Percentiles rank a stretch among this genome's conserved stretches.
These are phyloP conservation scores for Leptogaster cylindrica DNA, from an alignment of 2,888 invertebrate genomes.

Conservation along the genomic window DNA sequence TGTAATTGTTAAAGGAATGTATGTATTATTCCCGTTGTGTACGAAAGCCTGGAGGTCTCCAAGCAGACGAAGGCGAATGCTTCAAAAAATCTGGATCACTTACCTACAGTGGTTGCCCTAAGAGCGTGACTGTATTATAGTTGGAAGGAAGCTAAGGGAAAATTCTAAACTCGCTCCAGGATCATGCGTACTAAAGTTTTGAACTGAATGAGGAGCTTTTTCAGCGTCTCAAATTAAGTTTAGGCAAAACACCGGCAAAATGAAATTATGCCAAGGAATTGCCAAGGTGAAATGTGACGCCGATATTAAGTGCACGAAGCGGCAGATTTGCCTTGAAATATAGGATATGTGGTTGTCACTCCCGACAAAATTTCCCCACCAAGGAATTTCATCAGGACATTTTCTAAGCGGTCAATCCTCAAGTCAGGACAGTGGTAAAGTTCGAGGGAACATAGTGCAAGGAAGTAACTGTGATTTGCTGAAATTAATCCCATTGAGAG, in stretches of 20 bases:
- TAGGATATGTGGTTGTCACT: no score
- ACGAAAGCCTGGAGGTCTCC: constrained; percentile 12
- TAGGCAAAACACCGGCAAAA: constrained; percentile 20
- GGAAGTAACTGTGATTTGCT: no score
- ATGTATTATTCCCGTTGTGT: neutral
- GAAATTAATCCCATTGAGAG: no score
- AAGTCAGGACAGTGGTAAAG: no score
- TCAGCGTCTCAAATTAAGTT: neutral
- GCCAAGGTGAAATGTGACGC: neutral
- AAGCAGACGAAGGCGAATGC: constrained; percentile 20
- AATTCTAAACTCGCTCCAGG: neutral
- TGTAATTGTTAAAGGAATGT: constrained; percentile 1
- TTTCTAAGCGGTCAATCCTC: no score
- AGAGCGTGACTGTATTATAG: neutral
- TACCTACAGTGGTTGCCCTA: neutral
- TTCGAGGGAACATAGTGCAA: no score
- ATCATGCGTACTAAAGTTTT: neutral
- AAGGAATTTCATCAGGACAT: no score
- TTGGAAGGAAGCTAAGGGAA: neutral
- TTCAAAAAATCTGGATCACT: constrained; percentile 33
- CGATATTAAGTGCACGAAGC: no score
- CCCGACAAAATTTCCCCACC: no score
- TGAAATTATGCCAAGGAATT: neutral
- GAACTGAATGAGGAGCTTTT: constrained; percentile 1
- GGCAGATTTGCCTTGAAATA: no score